These are phyloP conservation scores for Drosophila pectinifera DNA, from an alignment of 1,140 invertebrate genomes.

Conservation along the genomic window DNA sequence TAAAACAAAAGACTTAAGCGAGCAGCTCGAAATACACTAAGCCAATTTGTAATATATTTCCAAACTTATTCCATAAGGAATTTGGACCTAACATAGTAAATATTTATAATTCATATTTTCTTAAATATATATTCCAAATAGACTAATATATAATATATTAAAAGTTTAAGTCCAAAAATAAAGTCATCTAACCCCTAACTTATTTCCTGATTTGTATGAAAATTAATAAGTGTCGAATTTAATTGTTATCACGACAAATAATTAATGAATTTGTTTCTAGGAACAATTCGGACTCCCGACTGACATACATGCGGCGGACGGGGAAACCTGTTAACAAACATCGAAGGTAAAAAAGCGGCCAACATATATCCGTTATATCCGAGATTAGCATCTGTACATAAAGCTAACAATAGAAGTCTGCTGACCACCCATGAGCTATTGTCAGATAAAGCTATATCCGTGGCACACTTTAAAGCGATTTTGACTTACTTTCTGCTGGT, in stretches of 20 bases:
- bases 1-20: slow-evolving; percentile 62
- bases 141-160: too few species aligned
- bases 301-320: too few species aligned
- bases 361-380: not conserved
- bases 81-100: too few species aligned
- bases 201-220: too few species aligned
- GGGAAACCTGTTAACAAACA: not conserved
- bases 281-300: not conserved
- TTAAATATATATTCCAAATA: too few species aligned
- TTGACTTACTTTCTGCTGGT: slow-evolving; percentile 20
- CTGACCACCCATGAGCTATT: slow-evolving; percentile 5
- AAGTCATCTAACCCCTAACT: too few species aligned
- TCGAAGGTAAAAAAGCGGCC: not conserved
- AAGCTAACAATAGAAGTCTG: slow-evolving; percentile 34
- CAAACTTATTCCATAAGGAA: too few species aligned
- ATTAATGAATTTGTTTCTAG: not conserved
- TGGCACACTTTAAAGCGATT: not conserved
- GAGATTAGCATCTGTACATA: not conserved
- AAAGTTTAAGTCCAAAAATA: too few species aligned
- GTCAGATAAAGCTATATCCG: slow-evolving; percentile 7
- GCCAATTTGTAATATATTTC: not conserved
- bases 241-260: not conserved
- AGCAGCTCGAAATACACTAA: slow-evolving; percentile 49
- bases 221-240: too few species aligned
- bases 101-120: too few species aligned